These are phyloP conservation scores for Papilio dardanus DNA, from an alignment of 1,140 invertebrate genomes.

Conservation along the genomic window DNA sequence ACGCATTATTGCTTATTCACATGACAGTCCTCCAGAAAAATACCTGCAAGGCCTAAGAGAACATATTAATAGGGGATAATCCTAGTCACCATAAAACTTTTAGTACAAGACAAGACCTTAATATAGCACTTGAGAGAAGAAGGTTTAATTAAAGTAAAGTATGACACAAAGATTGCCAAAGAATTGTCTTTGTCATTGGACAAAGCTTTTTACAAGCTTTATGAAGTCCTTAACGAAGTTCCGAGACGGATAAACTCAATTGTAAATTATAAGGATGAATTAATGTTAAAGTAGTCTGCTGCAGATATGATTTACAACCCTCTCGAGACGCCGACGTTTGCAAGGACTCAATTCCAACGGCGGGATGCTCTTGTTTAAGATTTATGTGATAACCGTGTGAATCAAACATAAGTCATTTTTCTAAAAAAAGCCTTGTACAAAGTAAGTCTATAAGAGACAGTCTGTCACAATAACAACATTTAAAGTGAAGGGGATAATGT, in stretches of 20 bases:
- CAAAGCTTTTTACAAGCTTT: slow-evolving; percentile 9
- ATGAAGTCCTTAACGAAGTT: slow-evolving; percentile 21
- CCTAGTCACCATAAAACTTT: neutral
- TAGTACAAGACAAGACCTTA: neutral
- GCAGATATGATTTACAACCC: slow-evolving; percentile 30
- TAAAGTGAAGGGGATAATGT: neutral
- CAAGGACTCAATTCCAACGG: neutral
- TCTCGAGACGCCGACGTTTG: slow-evolving; percentile 4
- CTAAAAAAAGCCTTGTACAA: neutral
- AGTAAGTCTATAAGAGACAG: neutral
- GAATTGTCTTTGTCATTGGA: no score
- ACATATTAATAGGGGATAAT: neutral
- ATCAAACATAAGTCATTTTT: neutral
- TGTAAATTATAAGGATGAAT: slow-evolving; percentile 35
- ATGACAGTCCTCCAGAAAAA: neutral
- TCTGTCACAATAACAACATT: neutral
- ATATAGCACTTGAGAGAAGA: neutral
- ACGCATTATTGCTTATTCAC: neutral
- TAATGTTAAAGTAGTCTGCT: slow-evolving; percentile 16
- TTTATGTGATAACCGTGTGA: slow-evolving; percentile 15
- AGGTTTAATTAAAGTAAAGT: neutral
- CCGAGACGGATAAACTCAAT: slow-evolving; percentile 30
- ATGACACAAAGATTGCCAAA: no score
- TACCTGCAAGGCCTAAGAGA: neutral
- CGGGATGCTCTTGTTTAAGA: slow-evolving; percentile 32